These are phyloP conservation scores for Ceraclea dissimilis DNA, from an alignment of 2,888 invertebrate genomes.

Conservation along the genomic window DNA sequence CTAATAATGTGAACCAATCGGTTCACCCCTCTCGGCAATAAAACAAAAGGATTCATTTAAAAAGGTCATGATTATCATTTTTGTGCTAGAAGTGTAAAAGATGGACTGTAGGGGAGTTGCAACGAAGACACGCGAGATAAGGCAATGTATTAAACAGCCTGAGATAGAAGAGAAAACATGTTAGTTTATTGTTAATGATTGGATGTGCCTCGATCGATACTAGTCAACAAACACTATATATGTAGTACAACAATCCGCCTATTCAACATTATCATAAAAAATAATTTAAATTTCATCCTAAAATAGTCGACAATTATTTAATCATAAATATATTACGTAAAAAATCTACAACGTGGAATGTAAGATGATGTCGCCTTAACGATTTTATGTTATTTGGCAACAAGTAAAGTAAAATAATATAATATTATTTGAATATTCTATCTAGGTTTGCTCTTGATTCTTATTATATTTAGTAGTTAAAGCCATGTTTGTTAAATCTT, in stretches of 20 bases:
- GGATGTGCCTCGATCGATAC: conserved; percentile 19
- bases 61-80: no score
- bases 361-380: conserved; percentile 36
- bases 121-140: conserved; percentile 22
- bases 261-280: conserved; percentile 25
- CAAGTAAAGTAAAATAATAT: conserved; percentile 28
- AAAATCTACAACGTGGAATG: conserved; percentile 35
- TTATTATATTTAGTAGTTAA: conserved; percentile 29
- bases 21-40: no score
- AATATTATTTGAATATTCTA: conserved; percentile 24
- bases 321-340: conserved; percentile 19
- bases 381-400: conserved; percentile 43
- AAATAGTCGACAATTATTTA: conserved; percentile 27
- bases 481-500: conserved; percentile 29
- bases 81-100: no score
- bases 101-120: no score
- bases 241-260: conserved; percentile 24
- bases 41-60: no score
- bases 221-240: conserved; percentile 14
- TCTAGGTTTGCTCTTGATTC: conserved; percentile 25
- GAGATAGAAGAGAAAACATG: conserved; percentile 2
- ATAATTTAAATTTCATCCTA: conserved; percentile 26
- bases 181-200: no score
- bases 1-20: no score
- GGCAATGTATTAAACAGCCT: conserved; percentile 7